These are phyloP conservation scores for Coracias cyanogaster DNA, from an alignment of 2,797 vertebrate species.

Conservation along the genomic window DNA sequence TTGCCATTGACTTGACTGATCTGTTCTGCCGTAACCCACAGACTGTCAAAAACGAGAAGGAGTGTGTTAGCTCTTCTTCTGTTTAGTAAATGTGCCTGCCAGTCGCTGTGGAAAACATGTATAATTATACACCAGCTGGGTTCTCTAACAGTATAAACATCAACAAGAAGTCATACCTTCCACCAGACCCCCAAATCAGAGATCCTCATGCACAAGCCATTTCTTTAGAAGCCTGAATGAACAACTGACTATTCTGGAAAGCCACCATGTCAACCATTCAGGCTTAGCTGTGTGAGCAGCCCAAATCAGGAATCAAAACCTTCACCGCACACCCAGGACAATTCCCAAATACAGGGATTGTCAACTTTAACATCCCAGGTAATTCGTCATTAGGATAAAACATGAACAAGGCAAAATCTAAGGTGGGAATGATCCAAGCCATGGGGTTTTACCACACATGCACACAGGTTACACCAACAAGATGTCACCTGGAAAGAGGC, in stretches of 20 bases:
- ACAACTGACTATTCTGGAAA: neutral
- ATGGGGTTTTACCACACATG: neutral
- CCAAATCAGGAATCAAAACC: neutral
- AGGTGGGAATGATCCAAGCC: neutral
- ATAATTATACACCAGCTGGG: neutral
- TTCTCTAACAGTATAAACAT: neutral
- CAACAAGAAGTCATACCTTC: neutral
- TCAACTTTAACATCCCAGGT: neutral
- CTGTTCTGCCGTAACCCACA: slow-evolving; percentile 73
- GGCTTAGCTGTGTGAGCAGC: neutral
- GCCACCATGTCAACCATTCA: neutral
- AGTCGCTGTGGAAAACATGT: neutral
- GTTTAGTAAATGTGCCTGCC: neutral
- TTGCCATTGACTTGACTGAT: slow-evolving; percentile 53
- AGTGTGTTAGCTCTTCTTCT: neutral
- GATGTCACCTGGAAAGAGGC: neutral
- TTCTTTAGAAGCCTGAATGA: neutral
- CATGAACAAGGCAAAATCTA: neutral
- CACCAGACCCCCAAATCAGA: neutral
- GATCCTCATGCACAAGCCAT: neutral
- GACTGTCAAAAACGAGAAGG: slow-evolving; percentile 67
- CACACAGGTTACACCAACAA: neutral
- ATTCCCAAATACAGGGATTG: neutral
- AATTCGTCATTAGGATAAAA: neutral
- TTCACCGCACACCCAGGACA: neutral